phyloP scores from a whole-genome alignment of 2,797 vertebrate species.

The Oreortyx pictus region DNA sequence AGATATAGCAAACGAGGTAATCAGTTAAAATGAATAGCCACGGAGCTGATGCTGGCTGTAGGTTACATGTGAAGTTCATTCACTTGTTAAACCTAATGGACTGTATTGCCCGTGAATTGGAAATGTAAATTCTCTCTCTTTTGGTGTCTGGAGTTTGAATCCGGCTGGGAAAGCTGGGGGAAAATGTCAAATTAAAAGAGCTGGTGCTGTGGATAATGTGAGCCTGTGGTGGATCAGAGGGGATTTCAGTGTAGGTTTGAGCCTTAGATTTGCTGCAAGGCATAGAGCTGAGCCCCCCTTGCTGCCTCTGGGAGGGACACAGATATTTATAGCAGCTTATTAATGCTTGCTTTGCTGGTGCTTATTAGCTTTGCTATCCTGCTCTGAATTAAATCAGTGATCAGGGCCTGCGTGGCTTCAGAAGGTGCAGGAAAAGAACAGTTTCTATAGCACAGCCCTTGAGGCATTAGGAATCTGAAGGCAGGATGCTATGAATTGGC shows the following conservation, averaged over 20 bases:
- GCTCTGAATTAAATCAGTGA: neutral
- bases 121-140: conserved; percentile 56
- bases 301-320: neutral
- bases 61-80: conserved; percentile 63
- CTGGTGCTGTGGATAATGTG: neutral
- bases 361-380: conserved; percentile 20
- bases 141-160: neutral
- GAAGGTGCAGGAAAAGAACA: neutral
- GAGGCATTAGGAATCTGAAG: neutral
- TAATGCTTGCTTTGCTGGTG: conserved; percentile 31
- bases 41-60: conserved; percentile 58
- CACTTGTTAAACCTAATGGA: conserved; percentile 73
- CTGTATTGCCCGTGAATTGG: conserved; percentile 52
- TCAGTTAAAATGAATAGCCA: conserved; percentile 61
- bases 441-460: neutral
- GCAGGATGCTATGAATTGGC: neutral
- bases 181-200: conserved; percentile 43
- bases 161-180: conserved; percentile 24
- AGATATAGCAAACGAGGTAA: conserved; percentile 54
- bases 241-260: neutral
- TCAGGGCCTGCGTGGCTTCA: neutral
- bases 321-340: conserved; percentile 40
- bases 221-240: neutral
- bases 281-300: neutral
- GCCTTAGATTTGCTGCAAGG: conserved; percentile 21